Base-by-base conservation (phyloP, 2,888 invertebrate species). In the Luperina testacea region DNA sequence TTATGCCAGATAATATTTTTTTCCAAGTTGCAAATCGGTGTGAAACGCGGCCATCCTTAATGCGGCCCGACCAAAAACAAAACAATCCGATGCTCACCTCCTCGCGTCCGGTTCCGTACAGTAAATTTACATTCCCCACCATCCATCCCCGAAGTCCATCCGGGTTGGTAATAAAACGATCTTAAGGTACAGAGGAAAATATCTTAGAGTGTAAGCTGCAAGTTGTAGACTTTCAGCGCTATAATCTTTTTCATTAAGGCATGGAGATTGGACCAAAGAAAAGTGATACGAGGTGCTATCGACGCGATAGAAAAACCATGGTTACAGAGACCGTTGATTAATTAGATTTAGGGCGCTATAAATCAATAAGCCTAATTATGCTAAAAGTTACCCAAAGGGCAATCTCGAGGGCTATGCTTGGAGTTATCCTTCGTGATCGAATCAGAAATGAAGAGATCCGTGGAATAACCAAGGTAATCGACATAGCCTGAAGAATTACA, bases 101-200 rank as follows among this genome's bases (percentile, higher is more conserved):
- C 94, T 93, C 91, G 94, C 95, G 96, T 96, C 96, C 96, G 96
- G 96, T 95, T 94, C 94, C 94, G 94, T 94, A 95, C 94, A 95
- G 93, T 96, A 96, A 96, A 96, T 96, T 96, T 96, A 96, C 96
- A 96, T 96, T 95, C 96, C 94, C 95, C 93, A 94, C 95, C 95
- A 96, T 97, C 95, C 95, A 96, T 97, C 96, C 95, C 95, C 92
- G 93, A 94, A 95, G 96, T 96, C 97, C 96, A 96, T 96, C 96
- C 96, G 96, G 96, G 93, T 91, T 93, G 94, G 96, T 94, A 96
- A 96, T 96, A 96, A 96, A 96, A 96, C 96, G 96, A 96, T 96
- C 96, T 95, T 95, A 94, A 95, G 95, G 94, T 94, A 94, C 93
- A 92, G 94, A 95, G 94, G 95, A 95, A 94, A 95, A 94, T 95